Percentiles rank a stretch among this genome's conserved stretches.
Conservation (phyloP, 2,797 vertebrate species). For the Phrynocephalus vlangalii region DNA sequence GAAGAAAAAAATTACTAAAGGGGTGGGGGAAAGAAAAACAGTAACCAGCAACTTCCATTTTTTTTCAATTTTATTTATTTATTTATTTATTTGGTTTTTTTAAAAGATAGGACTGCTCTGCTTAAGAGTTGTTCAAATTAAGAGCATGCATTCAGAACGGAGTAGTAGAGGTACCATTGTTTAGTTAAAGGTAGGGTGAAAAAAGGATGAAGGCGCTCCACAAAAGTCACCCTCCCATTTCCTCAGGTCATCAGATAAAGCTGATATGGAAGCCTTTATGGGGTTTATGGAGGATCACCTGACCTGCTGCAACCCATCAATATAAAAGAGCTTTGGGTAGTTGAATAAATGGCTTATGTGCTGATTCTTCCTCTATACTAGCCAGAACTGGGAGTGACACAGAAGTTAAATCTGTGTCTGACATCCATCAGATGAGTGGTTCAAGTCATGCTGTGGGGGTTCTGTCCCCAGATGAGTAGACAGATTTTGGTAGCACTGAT, state of each 20-base stretch:
- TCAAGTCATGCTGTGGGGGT: background rate
- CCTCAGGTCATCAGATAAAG: background rate
- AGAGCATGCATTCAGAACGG: no score
- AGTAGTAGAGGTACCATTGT: no score
- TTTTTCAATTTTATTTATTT: no score
- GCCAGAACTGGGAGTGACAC: background rate
- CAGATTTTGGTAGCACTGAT: background rate
- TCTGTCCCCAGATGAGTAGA: background rate
- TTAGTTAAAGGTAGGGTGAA: background rate
- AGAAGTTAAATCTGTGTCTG: background rate
- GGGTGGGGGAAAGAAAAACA: no score
- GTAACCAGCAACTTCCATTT: no score
- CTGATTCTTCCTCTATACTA: background rate
- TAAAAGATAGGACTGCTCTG: no score
- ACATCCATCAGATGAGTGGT: background rate
- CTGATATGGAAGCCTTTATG: background rate
- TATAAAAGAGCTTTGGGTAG: background rate
- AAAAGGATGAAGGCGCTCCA: background rate
- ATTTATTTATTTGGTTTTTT: no score
- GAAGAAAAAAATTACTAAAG: no score
- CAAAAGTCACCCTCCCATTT: background rate
- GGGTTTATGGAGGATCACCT: background rate
- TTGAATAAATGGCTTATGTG: background rate
- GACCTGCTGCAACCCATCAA: background rate
- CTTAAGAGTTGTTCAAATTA: no score